Evolutionary conservation across 2,888 invertebrate species (phyloP).

Genomic region (Lottia gigantea): DNA sequence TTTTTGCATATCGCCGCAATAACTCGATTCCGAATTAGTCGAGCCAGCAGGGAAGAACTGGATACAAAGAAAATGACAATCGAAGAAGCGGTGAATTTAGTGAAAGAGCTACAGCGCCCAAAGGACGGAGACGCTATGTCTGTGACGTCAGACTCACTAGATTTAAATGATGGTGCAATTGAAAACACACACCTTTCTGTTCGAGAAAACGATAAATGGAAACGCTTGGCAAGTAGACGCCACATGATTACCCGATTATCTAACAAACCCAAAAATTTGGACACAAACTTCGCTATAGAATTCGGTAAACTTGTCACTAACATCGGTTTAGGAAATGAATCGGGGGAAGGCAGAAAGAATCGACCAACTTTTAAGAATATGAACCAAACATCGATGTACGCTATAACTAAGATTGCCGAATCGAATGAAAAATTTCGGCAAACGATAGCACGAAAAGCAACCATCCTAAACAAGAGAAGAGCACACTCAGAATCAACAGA

Average conservation of each 20-base stretch:
- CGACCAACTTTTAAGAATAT: not conserved
- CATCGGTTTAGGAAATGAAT: not conserved
- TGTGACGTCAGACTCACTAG: conserved; percentile 18
- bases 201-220: conserved; percentile 27
- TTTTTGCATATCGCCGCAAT: conserved; percentile 94
- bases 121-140: conserved; percentile 36
- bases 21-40: not conserved
- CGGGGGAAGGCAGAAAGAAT: not conserved
- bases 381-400: conserved; percentile 20
- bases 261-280: not conserved
- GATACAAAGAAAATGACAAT: conserved; percentile 15
- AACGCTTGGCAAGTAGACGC: conserved; percentile 24
- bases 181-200: conserved; percentile 14
- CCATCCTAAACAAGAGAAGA: conserved; percentile 25
- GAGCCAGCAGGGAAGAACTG: conserved; percentile 16
- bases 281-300: not conserved
- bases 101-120: not conserved
- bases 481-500: conserved; percentile 5
- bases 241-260: conserved; percentile 12
- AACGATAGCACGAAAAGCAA: conserved; percentile 26
- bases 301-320: not conserved
- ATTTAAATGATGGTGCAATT: not conserved
- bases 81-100: not conserved
- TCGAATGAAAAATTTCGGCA: conserved; percentile 22
- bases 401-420: conserved; percentile 20